Conservation (phyloP, 2,113 vertebrate species). For the Crotalus tigris region DNA sequence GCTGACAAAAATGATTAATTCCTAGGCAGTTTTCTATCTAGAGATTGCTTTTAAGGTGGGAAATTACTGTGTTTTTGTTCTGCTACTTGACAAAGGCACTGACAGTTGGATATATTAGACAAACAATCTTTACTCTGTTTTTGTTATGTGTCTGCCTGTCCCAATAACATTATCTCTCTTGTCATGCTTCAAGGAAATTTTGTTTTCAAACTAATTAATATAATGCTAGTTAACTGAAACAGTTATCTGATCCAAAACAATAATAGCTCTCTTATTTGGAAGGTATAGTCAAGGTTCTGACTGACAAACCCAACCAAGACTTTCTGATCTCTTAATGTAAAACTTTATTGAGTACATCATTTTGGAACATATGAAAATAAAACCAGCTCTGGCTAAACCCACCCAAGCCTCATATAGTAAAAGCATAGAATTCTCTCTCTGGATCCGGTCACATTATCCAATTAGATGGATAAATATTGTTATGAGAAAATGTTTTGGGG, state of each 20-base stretch:
- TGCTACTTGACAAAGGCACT: background rate
- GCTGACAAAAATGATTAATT: conserved; percentile 36
- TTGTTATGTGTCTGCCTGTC: conserved; percentile 6
- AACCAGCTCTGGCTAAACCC: no score
- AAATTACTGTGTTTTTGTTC: conserved; percentile 14
- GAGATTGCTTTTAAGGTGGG: conserved; percentile 28
- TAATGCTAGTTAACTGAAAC: conserved; percentile 26
- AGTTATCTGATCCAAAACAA: background rate
- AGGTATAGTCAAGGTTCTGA: background rate
- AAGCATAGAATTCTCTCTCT: no score
- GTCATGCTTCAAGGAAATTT: background rate
- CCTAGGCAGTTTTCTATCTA: conserved; percentile 20
- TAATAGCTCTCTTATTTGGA: background rate
- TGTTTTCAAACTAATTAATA: background rate
- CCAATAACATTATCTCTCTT: conserved; percentile 4
- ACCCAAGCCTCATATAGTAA: no score
- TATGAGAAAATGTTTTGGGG: no score
- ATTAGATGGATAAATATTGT: no score
- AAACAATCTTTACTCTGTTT: background rate
- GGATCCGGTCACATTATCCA: no score
- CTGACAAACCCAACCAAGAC: no score
- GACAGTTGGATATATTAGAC: conserved; percentile 3
- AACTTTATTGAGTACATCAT: no score
- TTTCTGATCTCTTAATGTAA: no score
- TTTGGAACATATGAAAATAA: no score